Percentiles rank a stretch among this genome's conserved stretches.
phyloP scores from a whole-genome alignment of 2,797 vertebrate species.

The Lithobates pipiens region DNA sequence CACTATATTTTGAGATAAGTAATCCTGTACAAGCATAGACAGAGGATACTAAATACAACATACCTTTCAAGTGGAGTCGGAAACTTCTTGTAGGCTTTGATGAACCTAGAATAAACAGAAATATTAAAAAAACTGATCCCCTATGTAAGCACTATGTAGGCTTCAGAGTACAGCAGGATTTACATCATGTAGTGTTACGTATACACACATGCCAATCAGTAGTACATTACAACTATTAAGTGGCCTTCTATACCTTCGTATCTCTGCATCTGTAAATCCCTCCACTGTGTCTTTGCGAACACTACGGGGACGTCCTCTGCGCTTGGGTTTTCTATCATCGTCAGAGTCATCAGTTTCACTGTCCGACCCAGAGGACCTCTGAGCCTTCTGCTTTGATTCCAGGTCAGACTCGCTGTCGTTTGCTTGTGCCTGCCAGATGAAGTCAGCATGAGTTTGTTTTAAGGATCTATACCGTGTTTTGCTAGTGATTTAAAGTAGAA shows the following conservation, averaged over 20 bases:
- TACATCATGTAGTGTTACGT: neutral
- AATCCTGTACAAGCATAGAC: neutral
- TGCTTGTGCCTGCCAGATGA: slow-evolving; percentile 82
- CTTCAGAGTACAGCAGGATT: no score
- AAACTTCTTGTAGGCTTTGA: slow-evolving; percentile 99
- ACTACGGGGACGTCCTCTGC: slow-evolving; percentile 87
- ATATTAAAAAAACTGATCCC: neutral
- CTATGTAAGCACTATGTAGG: no score
- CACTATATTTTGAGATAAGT: no score
- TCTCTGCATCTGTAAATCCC: slow-evolving; percentile 95
- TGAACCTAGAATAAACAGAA: slow-evolving; percentile 83
- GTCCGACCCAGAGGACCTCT: slow-evolving; percentile 92
- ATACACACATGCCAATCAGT: no score
- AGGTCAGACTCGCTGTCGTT: slow-evolving; percentile 97
- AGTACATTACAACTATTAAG: neutral
- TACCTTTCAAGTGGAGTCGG: slow-evolving; percentile 94
- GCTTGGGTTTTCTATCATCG: slow-evolving; percentile 95
- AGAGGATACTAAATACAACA: slow-evolving; percentile 47
- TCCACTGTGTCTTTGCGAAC: slow-evolving; percentile 96
- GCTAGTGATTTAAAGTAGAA: no score
- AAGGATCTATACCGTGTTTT: no score
- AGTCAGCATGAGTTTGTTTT: neutral
- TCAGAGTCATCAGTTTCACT: slow-evolving; percentile 95
- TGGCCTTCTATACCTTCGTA: slow-evolving; percentile 84
- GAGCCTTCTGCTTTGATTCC: slow-evolving; percentile 90